A percentile compares a stretch with the other conserved stretches of the same genome.
phyloP scores from a whole-genome alignment of 2,888 invertebrate genomes.

The Drosophila subquinaria region DNA sequence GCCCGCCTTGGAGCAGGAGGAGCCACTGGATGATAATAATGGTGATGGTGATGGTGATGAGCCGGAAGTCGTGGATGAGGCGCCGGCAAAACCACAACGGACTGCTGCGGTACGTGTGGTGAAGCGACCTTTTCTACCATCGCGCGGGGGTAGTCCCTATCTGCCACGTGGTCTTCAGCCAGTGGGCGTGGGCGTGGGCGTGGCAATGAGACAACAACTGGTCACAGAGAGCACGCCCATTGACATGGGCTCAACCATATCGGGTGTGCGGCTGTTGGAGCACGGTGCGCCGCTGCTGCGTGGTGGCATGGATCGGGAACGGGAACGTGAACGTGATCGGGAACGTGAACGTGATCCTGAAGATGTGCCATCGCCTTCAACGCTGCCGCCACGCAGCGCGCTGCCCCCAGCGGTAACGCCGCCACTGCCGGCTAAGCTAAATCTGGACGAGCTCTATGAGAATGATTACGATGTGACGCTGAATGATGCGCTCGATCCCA shows the following conservation, averaged over 20 bases:
- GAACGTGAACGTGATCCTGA: constrained; percentile 49
- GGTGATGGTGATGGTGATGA: constrained; percentile 24
- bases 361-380: constrained; percentile 40
- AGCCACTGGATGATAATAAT: constrained; percentile 33
- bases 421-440: constrained; percentile 82
- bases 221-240: constrained; percentile 86
- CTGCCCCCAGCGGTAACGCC: constrained; percentile 66
- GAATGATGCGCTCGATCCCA: constrained; percentile 93
- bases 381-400: constrained; percentile 86
- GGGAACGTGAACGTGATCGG: constrained; percentile 16
- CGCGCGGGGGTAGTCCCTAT: constrained; percentile 92
- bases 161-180: constrained; percentile 91
- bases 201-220: constrained; percentile 63
- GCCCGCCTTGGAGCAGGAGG: constrained; percentile 45
- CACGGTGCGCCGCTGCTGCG: constrained; percentile 84
- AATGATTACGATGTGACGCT: constrained; percentile 92
- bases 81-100: constrained; percentile 76
- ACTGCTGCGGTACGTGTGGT: constrained; percentile 88
- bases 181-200: too few relatives aligned
- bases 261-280: constrained; percentile 84
- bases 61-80: constrained; percentile 34
- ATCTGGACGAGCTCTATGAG: constrained; percentile 89
- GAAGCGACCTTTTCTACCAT: constrained; percentile 93
- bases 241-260: constrained; percentile 85
- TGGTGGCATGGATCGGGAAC: constrained; percentile 39